A percentile compares a stretch with the other conserved stretches of the same genome.
phyloP scores from a whole-genome alignment of 2,888 invertebrate species.

The Papilio gigon region DNA sequence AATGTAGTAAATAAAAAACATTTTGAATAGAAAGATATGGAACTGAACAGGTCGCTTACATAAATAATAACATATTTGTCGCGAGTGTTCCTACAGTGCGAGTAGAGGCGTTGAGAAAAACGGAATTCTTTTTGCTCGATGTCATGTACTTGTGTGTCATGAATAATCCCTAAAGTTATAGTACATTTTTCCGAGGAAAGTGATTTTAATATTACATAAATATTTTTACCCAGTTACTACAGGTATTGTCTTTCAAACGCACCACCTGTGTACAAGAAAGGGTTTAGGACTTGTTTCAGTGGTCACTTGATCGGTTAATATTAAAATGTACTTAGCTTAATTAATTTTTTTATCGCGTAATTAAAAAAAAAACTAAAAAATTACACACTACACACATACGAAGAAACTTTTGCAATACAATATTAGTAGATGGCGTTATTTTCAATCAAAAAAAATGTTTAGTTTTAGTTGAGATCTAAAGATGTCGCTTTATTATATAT shows the following conservation, averaged over 20 bases:
- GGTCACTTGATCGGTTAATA: background rate
- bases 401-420: background rate
- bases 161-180: slow-evolving; percentile 31
- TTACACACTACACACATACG: background rate
- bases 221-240: background rate
- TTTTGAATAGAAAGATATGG: slow-evolving; percentile 8
- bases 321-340: background rate
- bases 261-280: background rate
- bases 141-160: slow-evolving; percentile 34
- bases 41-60: slow-evolving; percentile 25
- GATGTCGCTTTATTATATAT: background rate
- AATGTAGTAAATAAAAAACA: background rate
- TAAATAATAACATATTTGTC: slow-evolving; percentile 34
- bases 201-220: slow-evolving; percentile 31
- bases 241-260: background rate
- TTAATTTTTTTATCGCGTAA: background rate
- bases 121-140: slow-evolving; percentile 31
- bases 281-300: background rate
- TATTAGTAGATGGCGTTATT: slow-evolving; percentile 8
- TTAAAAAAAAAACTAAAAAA: background rate
- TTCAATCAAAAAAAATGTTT: background rate
- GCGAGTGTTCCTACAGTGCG: slow-evolving; percentile 20
- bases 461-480: background rate
- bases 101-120: slow-evolving; percentile 27
- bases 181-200: slow-evolving; percentile 26